Conservation (phyloP, 1,140 invertebrate genomes). For the Saxidomus purpurata region DNA sequence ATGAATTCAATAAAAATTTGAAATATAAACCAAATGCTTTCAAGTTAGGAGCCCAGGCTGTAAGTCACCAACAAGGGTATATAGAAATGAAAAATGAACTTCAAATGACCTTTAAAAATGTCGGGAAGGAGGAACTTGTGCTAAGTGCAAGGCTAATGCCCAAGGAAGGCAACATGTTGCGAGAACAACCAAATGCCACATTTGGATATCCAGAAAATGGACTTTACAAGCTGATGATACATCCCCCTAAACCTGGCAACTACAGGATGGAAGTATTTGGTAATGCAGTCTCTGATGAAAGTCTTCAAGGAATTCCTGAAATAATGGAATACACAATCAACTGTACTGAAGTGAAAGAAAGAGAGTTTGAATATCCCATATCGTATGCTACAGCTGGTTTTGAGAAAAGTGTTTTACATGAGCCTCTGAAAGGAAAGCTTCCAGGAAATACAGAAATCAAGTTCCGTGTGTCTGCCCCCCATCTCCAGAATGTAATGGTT, state of each 20-base stretch:
- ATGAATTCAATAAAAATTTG: conserved; percentile 45
- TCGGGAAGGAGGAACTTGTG: neutral
- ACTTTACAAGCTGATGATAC: conserved; percentile 36
- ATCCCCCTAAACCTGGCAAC: conserved; percentile 46
- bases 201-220: conserved; percentile 24
- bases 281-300: conserved; percentile 2
- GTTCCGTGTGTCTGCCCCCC: neutral
- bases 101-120: conserved; percentile 52
- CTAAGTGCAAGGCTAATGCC: conserved; percentile 32
- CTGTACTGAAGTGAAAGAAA: conserved; percentile 30
- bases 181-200: conserved; percentile 32
- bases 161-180: neutral
- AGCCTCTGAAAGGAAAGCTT: conserved; percentile 11
- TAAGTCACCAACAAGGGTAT: conserved; percentile 43
- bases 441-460: neutral
- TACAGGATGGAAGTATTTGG: conserved; percentile 64
- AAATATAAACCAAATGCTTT: conserved; percentile 42
- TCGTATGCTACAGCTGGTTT: neutral
- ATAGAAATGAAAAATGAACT: conserved; percentile 59
- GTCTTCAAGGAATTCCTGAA: neutral
- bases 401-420: conserved; percentile 16
- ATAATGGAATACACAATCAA: conserved; percentile 56
- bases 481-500: neutral
- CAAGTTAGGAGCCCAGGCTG: conserved; percentile 24
- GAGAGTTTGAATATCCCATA: neutral